These are phyloP conservation scores for Microplitis mediator DNA, from an alignment of 1,140 invertebrate genomes.

Conservation along the genomic window DNA sequence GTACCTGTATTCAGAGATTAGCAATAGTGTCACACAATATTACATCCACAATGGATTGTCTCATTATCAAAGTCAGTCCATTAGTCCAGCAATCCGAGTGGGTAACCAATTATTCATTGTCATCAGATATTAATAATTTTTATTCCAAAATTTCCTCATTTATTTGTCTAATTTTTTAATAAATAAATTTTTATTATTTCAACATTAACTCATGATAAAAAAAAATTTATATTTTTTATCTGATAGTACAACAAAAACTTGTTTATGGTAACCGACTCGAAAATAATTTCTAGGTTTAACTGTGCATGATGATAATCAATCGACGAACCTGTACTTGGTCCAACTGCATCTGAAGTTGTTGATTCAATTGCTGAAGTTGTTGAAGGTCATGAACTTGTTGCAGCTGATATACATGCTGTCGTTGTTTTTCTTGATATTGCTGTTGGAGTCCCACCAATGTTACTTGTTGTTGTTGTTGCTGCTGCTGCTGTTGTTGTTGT, in stretches of 20 bases:
- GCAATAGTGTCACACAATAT: conserved; percentile 4
- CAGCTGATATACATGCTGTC: conserved; percentile 58
- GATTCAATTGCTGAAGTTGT: conserved; percentile 57
- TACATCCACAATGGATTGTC: neutral
- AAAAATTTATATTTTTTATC: neutral
- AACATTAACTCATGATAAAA: no score
- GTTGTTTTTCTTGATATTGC: conserved; percentile 60
- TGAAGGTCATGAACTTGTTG: conserved; percentile 52
- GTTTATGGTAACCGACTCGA: neutral
- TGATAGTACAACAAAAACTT: conserved; percentile 4
- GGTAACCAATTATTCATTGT: conserved; percentile 5
- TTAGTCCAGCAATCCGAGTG: neutral
- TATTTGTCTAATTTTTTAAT: neutral
- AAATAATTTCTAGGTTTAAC: conserved; percentile 7
- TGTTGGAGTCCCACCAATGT: conserved; percentile 53
- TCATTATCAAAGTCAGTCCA: neutral
- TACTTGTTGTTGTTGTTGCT: conserved; percentile 43
- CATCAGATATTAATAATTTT: neutral
- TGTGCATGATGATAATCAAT: conserved; percentile 21
- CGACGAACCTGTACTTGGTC: conserved; percentile 53
- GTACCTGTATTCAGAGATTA: conserved; percentile 50
- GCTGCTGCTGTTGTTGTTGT: conserved; percentile 30
- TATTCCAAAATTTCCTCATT: neutral
- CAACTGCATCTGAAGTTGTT: conserved; percentile 59
- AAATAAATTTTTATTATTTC: no score